Evolutionary conservation across 1,140 invertebrate species (phyloP), one percentile per base, ranked within the genome.

Genomic region (Heliconius eleuchia): DNA sequence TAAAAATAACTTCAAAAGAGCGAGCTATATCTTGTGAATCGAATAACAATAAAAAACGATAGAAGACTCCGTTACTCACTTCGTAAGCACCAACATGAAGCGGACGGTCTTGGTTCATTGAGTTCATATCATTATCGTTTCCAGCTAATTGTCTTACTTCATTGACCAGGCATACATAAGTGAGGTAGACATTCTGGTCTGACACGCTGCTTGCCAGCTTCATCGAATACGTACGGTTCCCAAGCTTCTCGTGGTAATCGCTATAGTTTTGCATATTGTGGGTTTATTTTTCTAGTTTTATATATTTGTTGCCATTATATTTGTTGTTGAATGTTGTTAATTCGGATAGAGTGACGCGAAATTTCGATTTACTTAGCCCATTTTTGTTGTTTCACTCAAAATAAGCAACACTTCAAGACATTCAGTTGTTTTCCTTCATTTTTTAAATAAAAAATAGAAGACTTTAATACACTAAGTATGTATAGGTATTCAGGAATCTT

Each of bases 91-190:
- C 73, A 42, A 74, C 52, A 73, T 74, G 74, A 23, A 79, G 27
- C 39, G 77, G 46, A 73, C 46, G 42, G 52, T 76, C 60, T 73
- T 71, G 77, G 74, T 81, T 74, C 39, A 74, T 16, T 70, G 80
- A 66, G 27, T 72, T 72, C 76, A 76, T 8, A 4, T 81, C 77
- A 76, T 75, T 74, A 73, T 82, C 73, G 23, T 79, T 79, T 34
- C 66, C 52, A 27, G 72, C 73, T 34, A 74, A 74, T 50, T 88
- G 87, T 71, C 84, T 88, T 13, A 91, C 81, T 70, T 87, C 86
- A 77, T 89, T 86, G 57, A 91, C 71, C 52, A 91, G 85, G 79
- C 92, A 93, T 73, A 92, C 89, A 73, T 92, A 94, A 5, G 86
- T 89, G 46, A 86, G 87, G 78, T 81, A 88, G 2, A 88, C 83